Conservation (phyloP, 2,888 invertebrate genomes). For the Drosophila algonquin region DNA sequence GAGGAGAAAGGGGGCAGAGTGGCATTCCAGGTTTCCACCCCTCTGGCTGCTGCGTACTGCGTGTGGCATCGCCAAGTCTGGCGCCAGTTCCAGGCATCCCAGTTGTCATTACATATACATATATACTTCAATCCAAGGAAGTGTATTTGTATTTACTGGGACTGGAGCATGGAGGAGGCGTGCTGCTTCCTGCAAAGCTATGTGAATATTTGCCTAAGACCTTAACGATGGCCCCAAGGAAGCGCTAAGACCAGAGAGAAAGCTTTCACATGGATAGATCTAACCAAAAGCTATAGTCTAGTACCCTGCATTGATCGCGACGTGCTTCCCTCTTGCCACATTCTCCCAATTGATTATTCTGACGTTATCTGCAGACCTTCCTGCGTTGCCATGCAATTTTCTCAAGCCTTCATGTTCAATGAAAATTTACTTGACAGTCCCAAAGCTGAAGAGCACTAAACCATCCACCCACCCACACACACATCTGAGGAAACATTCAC, state of each 20-base stretch:
- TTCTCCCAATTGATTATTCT: slow-evolving; percentile 19
- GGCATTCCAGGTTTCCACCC: slow-evolving; percentile 42
- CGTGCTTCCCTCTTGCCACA: no score
- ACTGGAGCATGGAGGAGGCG: background rate
- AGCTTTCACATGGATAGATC: no score
- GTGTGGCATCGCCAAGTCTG: slow-evolving; percentile 12
- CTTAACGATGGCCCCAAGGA: background rate
- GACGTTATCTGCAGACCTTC: slow-evolving; percentile 55
- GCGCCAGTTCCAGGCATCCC: slow-evolving; percentile 38
- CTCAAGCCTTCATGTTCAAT: slow-evolving; percentile 60
- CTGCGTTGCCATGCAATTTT: slow-evolving; percentile 58
- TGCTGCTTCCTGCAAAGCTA: slow-evolving; percentile 18
- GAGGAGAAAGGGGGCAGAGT: slow-evolving; percentile 22
- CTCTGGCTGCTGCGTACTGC: background rate
- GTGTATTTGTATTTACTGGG: slow-evolving; percentile 19
- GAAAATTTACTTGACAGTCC: slow-evolving; percentile 63
- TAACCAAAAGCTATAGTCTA: no score
- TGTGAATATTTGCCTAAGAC: slow-evolving; percentile 3
- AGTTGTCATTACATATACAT: slow-evolving; percentile 1
- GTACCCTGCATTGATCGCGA: no score
- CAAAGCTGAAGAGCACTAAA: background rate
- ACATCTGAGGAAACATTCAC: slow-evolving; percentile 20
- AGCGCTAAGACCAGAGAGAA: no score
- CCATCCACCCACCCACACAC: slow-evolving; percentile 18
- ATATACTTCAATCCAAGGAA: background rate